Conservation (phyloP, 2,888 invertebrate genomes). For the Aphodius sticticus region DNA sequence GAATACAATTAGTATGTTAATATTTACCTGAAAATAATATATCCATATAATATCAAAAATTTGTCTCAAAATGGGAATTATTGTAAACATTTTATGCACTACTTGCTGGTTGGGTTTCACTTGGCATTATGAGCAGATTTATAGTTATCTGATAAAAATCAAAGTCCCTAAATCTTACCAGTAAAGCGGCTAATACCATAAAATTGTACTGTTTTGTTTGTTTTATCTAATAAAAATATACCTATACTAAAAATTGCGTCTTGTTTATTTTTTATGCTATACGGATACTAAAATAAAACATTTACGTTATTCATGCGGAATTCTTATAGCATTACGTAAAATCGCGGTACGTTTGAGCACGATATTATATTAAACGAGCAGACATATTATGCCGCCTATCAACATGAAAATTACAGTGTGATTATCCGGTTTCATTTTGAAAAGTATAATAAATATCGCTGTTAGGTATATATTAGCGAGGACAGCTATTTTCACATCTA, state of each 20-base stretch:
- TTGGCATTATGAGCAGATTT: not conserved
- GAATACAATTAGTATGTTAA: not conserved
- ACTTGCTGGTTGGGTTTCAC: not conserved
- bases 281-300: not conserved
- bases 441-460: conserved; percentile 15
- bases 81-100: not conserved
- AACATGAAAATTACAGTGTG: not conserved
- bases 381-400: not conserved
- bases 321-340: not conserved
- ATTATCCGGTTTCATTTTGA: conserved; percentile 14
- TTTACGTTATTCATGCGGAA: not conserved
- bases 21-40: conserved; percentile 10
- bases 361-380: not conserved
- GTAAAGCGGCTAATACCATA: too few relatives aligned
- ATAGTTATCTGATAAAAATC: not conserved
- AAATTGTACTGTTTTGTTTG: not conserved
- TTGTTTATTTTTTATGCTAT: not conserved
- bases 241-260: not conserved
- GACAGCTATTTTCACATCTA: conserved; percentile 22
- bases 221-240: not conserved
- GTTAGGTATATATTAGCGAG: conserved; percentile 10
- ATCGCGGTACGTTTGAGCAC: not conserved
- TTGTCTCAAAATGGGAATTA: not conserved
- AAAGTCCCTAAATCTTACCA: not conserved
- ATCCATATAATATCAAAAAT: conserved; percentile 12